These are phyloP conservation scores for Chamaea fasciata DNA, from an alignment of 2,113 vertebrate species.

Conservation along the genomic window DNA sequence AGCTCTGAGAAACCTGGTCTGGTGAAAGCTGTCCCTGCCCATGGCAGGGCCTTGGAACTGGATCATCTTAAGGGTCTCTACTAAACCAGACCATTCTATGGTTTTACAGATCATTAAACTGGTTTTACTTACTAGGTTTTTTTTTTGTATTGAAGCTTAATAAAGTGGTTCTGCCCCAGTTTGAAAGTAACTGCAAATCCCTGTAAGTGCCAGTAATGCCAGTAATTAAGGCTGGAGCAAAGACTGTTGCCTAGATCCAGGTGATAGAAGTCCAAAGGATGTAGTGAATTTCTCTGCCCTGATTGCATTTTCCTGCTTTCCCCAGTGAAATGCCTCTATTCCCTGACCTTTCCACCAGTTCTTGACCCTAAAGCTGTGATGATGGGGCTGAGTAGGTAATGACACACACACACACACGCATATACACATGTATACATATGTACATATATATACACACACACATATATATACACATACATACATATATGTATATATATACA, in stretches of 20 bases:
- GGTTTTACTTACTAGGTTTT: neutral
- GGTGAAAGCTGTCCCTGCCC: neutral
- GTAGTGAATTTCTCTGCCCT: neutral
- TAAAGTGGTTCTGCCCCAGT: neutral
- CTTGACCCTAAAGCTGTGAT: neutral
- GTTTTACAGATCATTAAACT: neutral
- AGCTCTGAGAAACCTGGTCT: neutral
- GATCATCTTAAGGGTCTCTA: neutral
- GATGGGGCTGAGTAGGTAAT: neutral
- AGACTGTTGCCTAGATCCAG: neutral
- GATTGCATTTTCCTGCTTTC: neutral
- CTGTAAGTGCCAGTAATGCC: neutral
- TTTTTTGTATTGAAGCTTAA: neutral
- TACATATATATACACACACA: fast-evolving
- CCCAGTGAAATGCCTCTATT: neutral
- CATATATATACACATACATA: neutral
- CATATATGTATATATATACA: fast-evolving
- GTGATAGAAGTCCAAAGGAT: neutral
- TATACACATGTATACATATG: neutral
- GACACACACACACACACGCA: neutral
- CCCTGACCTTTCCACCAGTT: neutral
- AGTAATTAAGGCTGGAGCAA: neutral
- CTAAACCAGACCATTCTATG: neutral
- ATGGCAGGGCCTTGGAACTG: neutral
- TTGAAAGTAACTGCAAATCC: neutral